Conservation (phyloP, 2,797 vertebrate genomes). For the Sorex maritimensis region DNA sequence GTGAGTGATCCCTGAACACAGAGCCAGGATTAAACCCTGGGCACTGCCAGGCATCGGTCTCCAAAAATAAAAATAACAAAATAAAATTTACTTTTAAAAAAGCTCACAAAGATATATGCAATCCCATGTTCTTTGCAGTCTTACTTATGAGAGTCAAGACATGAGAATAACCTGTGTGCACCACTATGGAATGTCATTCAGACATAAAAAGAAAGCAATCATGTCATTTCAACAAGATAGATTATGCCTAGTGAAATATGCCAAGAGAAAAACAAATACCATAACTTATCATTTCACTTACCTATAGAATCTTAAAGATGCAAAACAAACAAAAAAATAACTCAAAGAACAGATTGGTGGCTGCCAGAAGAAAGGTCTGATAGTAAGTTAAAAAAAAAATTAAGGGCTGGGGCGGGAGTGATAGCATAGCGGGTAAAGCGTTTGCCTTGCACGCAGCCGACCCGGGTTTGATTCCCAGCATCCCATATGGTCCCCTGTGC, state of each 20-base stretch:
- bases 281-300: background rate
- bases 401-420: background rate
- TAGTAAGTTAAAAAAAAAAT: background rate
- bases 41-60: too few species aligned
- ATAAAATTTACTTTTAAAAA: too few species aligned
- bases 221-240: background rate
- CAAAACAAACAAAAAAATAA: background rate
- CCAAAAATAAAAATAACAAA: too few species aligned
- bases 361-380: background rate
- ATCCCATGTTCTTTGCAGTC: background rate
- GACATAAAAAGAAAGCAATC: background rate
- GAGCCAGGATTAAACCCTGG: too few species aligned
- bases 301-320: background rate
- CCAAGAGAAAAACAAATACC: background rate
- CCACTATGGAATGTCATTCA: background rate
- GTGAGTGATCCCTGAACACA: too few species aligned
- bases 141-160: background rate
- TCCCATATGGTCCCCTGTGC: too few species aligned
- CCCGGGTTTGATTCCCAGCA: too few species aligned
- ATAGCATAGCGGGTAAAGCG: too few species aligned
- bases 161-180: background rate
- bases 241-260: background rate
- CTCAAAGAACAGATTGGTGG: background rate
- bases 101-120: background rate
- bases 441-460: too few species aligned